Percentiles rank a stretch among this genome's conserved stretches.
These are phyloP conservation scores for Phthorimaea operculella DNA, from an alignment of 1,140 invertebrate species.

Conservation along the genomic window DNA sequence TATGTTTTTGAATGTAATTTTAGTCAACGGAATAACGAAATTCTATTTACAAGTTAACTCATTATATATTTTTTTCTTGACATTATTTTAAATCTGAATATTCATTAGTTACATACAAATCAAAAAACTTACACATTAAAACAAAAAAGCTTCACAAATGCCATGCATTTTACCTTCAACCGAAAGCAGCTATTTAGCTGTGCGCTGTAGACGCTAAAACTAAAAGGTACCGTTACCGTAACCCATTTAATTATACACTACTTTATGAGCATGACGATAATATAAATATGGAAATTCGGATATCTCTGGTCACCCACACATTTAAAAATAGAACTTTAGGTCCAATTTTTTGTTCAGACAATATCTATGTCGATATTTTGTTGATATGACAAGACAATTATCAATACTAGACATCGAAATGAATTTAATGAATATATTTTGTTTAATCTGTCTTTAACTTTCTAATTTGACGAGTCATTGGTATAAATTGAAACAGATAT, in stretches of 20 bases:
- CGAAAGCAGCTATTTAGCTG: conserved; percentile 45
- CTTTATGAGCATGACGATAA: conserved; percentile 2
- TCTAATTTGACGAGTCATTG: no score
- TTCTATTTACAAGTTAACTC: no score
- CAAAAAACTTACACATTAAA: conserved; percentile 27
- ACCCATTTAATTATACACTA: neutral
- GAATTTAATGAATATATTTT: no score
- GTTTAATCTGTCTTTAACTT: no score
- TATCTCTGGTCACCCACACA: conserved; percentile 22
- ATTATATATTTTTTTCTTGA: neutral
- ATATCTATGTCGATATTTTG: no score
- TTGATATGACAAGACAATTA: no score
- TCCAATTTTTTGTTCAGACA: no score
- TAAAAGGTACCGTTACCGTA: conserved; percentile 36
- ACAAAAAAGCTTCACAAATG: conserved; percentile 37
- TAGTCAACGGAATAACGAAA: no score
- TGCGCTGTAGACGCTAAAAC: conserved; percentile 30
- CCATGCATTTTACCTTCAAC: conserved; percentile 62
- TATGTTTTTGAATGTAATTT: no score
- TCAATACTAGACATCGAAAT: no score
- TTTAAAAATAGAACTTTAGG: neutral
- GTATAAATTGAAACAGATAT: no score
- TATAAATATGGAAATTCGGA: conserved; percentile 20
- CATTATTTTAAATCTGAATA: conserved; percentile 15
- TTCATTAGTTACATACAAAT: conserved; percentile 14